Percentiles rank a stretch among this genome's conserved stretches.
phyloP scores from a whole-genome alignment of 2,888 invertebrate genomes.

The Cephus spinipes region DNA sequence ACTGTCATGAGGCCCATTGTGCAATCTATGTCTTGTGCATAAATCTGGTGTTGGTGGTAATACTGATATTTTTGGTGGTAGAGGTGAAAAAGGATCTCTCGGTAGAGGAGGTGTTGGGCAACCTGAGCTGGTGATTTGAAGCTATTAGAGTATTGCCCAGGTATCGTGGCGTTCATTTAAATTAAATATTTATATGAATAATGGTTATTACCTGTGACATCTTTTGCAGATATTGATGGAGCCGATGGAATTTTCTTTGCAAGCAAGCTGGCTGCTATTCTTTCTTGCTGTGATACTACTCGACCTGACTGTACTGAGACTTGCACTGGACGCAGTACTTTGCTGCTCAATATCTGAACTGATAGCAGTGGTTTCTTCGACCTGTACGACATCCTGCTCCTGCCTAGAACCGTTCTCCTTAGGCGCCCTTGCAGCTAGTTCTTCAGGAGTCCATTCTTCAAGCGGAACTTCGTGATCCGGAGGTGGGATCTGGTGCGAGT shows the following conservation, averaged over 20 bases:
- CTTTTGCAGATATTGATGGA: slow-evolving; percentile 62
- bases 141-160: background rate
- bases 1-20: slow-evolving; percentile 56
- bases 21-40: slow-evolving; percentile 43
- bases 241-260: slow-evolving; percentile 50
- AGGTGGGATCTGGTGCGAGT: slow-evolving; percentile 61
- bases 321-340: slow-evolving; percentile 61
- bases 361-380: slow-evolving; percentile 49
- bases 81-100: slow-evolving; percentile 66
- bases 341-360: slow-evolving; percentile 62
- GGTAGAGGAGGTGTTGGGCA: slow-evolving; percentile 58
- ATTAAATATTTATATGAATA: background rate
- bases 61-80: slow-evolving; percentile 78
- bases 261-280: slow-evolving; percentile 49
- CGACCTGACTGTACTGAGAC: slow-evolving; percentile 61
- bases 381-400: slow-evolving; percentile 28
- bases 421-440: slow-evolving; percentile 57
- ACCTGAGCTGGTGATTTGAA: slow-evolving; percentile 52
- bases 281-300: slow-evolving; percentile 51
- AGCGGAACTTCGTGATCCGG: slow-evolving; percentile 57
- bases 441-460: slow-evolving; percentile 63
- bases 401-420: slow-evolving; percentile 37
- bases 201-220: slow-evolving; percentile 58
- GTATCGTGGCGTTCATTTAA: background rate
- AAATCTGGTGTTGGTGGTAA: slow-evolving; percentile 81